phyloP scores from a whole-genome alignment of 2,113 vertebrate genomes.

The Dendropsophus ebraccatus region DNA sequence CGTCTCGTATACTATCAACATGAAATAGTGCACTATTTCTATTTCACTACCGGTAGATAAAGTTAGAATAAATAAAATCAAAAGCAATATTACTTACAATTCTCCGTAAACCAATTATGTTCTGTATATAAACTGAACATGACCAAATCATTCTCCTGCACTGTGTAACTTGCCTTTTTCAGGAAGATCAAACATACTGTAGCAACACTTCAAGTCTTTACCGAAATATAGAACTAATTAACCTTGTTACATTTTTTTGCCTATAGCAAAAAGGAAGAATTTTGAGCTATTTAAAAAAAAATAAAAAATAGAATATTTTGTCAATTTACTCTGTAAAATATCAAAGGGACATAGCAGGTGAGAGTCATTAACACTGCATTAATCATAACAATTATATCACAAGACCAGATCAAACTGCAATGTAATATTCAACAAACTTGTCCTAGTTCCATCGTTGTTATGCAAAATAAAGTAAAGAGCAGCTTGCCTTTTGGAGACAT shows the following conservation, averaged over 20 bases:
- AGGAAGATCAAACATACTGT: conserved; percentile 41
- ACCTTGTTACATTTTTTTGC: conserved; percentile 34
- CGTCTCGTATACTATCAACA: conserved; percentile 58
- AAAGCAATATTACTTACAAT: conserved; percentile 54
- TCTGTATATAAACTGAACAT: background rate
- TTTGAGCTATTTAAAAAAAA: background rate
- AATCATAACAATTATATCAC: conserved; percentile 47
- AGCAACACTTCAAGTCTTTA: conserved; percentile 26
- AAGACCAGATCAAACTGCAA: conserved; percentile 39
- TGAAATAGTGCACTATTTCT: conserved; percentile 62
- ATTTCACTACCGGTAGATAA: conserved; percentile 61
- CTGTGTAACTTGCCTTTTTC: background rate
- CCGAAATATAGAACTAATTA: conserved; percentile 45
- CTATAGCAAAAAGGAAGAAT: conserved; percentile 32
- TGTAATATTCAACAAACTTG: conserved; percentile 38
- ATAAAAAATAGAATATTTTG: conserved; percentile 8
- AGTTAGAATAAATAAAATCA: conserved; percentile 60
- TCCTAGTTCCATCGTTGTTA: conserved; percentile 42
- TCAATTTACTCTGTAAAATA: conserved; percentile 21
- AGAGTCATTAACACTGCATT: conserved; percentile 40
- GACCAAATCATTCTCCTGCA: background rate
- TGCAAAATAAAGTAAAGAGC: conserved; percentile 33
- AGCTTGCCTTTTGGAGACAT: conserved; percentile 34
- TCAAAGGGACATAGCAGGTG: conserved; percentile 45
- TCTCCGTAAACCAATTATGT: background rate